Conservation (phyloP, 2,888 invertebrate genomes). For the Artemia sinica region DNA sequence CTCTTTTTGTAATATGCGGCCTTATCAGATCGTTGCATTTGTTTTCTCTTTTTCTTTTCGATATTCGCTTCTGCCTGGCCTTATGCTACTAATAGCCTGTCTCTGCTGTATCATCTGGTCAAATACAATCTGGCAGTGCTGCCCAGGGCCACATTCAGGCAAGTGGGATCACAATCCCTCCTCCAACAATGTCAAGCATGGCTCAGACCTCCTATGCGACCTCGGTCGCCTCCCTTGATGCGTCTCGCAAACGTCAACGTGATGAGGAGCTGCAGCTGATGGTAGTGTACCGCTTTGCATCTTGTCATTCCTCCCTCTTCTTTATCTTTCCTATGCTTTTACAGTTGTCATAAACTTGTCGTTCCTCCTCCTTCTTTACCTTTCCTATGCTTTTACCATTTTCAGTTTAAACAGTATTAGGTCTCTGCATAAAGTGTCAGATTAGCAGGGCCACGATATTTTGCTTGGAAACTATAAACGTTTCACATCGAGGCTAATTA, state of each 20-base stretch:
- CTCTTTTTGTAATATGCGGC: neutral
- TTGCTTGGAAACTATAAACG: too few species aligned
- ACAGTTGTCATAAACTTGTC: neutral
- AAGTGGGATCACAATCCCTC: conserved; percentile 5
- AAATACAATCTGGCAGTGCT: neutral
- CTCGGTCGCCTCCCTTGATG: conserved; percentile 31
- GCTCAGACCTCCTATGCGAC: conserved; percentile 27
- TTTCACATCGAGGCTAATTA: too few species aligned
- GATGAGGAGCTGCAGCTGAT: conserved; percentile 82
- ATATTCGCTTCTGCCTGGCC: conserved; percentile 26
- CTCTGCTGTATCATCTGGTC: conserved; percentile 8
- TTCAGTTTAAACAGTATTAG: conserved; percentile 16
- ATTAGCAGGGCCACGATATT: too few species aligned
- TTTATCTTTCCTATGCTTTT: neutral
- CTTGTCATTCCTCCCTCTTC: conserved; percentile 46
- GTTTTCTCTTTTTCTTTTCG: conserved; percentile 3
- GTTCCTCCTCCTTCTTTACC: conserved; percentile 16
- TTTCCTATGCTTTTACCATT: conserved; percentile 19
- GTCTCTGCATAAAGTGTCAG: too few species aligned
- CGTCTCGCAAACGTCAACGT: conserved; percentile 46
- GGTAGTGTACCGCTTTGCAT: conserved; percentile 75
- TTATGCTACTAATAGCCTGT: conserved; percentile 29
- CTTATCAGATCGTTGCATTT: conserved; percentile 6
- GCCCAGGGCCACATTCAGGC: neutral
- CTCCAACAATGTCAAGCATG: conserved; percentile 12